Evolutionary conservation across 2,888 invertebrate genomes (phyloP).

Genomic region (Rotaria socialis): DNA sequence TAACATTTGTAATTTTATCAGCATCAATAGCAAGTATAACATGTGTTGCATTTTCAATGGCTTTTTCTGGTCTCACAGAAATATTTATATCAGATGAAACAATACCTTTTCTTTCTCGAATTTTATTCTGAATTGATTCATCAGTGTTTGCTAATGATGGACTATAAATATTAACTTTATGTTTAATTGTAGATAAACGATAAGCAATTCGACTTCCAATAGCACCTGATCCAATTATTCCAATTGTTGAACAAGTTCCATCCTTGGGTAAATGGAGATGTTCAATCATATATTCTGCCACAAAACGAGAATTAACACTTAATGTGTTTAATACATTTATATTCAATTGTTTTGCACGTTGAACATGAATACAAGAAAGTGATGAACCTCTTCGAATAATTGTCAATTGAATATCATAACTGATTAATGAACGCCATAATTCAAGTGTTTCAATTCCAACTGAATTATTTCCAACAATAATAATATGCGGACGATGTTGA

Average conservation of each 20-base stretch:
- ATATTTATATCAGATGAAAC: neutral
- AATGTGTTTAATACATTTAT: neutral
- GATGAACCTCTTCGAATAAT: neutral
- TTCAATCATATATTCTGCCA: neutral
- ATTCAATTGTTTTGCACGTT: neutral
- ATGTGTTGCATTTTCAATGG: neutral
- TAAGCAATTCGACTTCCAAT: neutral
- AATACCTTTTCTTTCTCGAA: neutral
- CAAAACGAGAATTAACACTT: neutral
- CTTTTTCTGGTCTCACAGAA: neutral
- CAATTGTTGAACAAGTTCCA: neutral
- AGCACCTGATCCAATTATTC: neutral
- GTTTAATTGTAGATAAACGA: neutral
- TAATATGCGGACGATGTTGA: neutral
- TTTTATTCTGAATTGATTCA: neutral
- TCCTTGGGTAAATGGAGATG: neutral
- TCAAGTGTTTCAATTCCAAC: neutral
- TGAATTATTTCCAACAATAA: neutral
- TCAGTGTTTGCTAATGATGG: neutral
- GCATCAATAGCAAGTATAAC: neutral
- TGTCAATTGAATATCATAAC: neutral
- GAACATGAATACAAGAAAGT: neutral
- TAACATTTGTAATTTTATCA: neutral
- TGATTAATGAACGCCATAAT: neutral
- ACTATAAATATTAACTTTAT: neutral